Base-by-base conservation (phyloP, 2,888 invertebrate genomes). In the Drosophila peninsularis region DNA sequence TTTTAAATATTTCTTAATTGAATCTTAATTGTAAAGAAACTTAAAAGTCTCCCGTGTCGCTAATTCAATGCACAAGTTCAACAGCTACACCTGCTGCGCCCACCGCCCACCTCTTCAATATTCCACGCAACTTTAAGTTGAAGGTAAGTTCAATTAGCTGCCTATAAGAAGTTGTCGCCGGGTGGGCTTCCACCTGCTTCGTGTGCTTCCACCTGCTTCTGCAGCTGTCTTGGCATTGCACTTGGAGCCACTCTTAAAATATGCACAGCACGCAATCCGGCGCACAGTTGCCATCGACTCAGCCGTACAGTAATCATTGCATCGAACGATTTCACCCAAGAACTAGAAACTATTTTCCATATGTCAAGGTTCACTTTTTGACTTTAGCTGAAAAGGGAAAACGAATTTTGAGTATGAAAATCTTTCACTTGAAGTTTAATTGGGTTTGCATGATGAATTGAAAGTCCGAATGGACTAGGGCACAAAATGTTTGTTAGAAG, bases 1-100 rank as follows among this genome's bases (percentile, higher is more conserved):
- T 75, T 76, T 75, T 81, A 80, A 86, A 82, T 80, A 84, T 74
- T 82, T 81, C 70, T 85, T 82, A 86, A 85, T 85, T 84, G 77
- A 79, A 77, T 80, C 64, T 42, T 75, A 83, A 82, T 80, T 72
- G 68, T 36, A 62, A 55, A 53, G 53, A 30, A 32, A 50, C 49
- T 50, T 14, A 37, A 75, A 63, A 70, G 65, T 55, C 76, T 64
- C 62, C 66, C 77, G 73, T 41, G 71, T 60, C 65, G 78, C 62
- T 67, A 56, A 50, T 64, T 53, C 68, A 68, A 75, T 75, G 72
- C 67, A 56, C 74, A 81, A 79, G 75, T 75, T 80, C 79, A 78
- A 63, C 70, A 53, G 57, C 13, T 36, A 47, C 41, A 36, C n/a
- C 13, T 13, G 14, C 52, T 1, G 4, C 36, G 21, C 24, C 64